Conservation (phyloP, 1,140 invertebrate species). For the Bombus breviceps region DNA sequence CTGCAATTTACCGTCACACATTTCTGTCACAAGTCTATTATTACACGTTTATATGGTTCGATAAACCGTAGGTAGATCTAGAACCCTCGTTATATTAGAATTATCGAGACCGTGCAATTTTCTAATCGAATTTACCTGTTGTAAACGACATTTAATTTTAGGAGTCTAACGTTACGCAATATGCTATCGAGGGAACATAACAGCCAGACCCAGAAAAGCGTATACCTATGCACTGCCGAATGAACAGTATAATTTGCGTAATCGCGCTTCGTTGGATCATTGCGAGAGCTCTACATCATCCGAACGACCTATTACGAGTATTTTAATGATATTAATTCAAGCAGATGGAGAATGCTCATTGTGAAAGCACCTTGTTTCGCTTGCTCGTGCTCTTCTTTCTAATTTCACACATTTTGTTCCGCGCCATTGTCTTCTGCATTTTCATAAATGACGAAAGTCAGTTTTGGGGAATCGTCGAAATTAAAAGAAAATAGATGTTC, state of each 20-base stretch:
- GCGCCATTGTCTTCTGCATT: background rate
- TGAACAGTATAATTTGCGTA: constrained; percentile 17
- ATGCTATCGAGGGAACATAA: background rate
- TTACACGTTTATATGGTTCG: background rate
- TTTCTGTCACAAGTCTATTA: background rate
- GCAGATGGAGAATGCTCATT: background rate
- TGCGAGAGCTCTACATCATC: constrained; percentile 11
- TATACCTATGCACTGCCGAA: background rate
- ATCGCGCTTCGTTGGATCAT: constrained; percentile 1
- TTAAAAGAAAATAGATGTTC: no score
- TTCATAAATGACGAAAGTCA: background rate
- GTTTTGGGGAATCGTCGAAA: background rate
- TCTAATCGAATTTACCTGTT: background rate
- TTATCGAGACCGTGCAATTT: background rate
- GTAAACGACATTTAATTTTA: background rate
- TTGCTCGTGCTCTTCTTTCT: background rate
- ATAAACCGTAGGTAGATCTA: background rate
- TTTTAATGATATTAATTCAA: constrained; percentile 22
- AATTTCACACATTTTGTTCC: background rate
- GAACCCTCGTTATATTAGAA: background rate
- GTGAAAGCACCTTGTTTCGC: background rate
- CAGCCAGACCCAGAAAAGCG: background rate
- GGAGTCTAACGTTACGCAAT: background rate
- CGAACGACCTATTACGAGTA: background rate
- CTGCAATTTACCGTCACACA: no score